Conservation (phyloP, 1,140 invertebrate genomes). For the Sinella curviseta region DNA sequence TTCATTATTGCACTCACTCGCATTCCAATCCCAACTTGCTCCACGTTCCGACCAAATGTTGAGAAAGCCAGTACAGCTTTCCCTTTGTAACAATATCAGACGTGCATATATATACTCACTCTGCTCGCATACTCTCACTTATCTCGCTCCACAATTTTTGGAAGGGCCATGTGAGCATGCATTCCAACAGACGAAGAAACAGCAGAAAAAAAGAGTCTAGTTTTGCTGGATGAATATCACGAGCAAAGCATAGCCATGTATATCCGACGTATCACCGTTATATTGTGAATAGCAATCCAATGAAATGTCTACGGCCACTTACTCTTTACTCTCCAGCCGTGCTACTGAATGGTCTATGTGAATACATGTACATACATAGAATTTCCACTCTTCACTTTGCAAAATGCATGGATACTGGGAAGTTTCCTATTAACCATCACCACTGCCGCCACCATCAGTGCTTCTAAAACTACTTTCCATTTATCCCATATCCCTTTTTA, state of each 20-base stretch:
- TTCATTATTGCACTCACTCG: background rate
- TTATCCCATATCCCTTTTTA: background rate
- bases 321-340: background rate
- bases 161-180: background rate
- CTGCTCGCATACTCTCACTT: too few relatives aligned
- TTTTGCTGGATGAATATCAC: background rate
- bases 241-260: background rate
- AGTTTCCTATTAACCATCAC: too few relatives aligned
- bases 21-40: background rate
- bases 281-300: background rate
- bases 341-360: background rate
- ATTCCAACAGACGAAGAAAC: background rate
- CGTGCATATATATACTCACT: background rate
- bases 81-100: background rate
- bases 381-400: background rate
- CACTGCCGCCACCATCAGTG: too few relatives aligned
- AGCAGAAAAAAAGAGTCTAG: background rate
- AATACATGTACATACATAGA: background rate
- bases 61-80: background rate
- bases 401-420: too few relatives aligned
- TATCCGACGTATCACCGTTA: background rate
- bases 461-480: conserved; percentile 13
- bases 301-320: conserved; percentile 1
- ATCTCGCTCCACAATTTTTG: too few relatives aligned
- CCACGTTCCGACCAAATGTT: background rate